Percentiles rank a stretch among this genome's conserved stretches.
phyloP scores from a whole-genome alignment of 2,888 invertebrate species.

The Eubasilissa splendida region DNA sequence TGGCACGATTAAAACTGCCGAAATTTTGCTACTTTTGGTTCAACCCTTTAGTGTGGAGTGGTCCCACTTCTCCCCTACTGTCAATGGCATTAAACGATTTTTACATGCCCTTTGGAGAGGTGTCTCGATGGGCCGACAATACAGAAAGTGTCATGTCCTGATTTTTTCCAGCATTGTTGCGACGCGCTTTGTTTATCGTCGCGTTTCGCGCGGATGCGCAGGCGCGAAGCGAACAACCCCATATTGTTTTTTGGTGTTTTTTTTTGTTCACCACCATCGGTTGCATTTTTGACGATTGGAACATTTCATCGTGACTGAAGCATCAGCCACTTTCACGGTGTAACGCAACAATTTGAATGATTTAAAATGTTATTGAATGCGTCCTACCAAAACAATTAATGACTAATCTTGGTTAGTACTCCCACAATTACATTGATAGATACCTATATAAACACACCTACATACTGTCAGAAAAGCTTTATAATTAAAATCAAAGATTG shows the following conservation, averaged over 20 bases:
- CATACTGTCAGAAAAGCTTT: no score
- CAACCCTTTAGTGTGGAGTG: slow-evolving; percentile 40
- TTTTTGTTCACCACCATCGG: slow-evolving; percentile 29
- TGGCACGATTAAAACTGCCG: no score
- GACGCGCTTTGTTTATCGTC: slow-evolving; percentile 49
- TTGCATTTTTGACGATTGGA: slow-evolving; percentile 32
- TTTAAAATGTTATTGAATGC: no score
- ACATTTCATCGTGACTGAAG: slow-evolving; percentile 18
- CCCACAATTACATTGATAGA: no score
- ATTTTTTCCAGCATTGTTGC: slow-evolving; percentile 54
- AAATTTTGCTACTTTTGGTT: slow-evolving; percentile 2
- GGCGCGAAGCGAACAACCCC: slow-evolving; percentile 31
- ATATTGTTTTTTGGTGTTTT: slow-evolving; percentile 13
- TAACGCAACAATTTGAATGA: no score
- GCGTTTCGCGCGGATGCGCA: slow-evolving; percentile 51
- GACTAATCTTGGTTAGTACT: no score
- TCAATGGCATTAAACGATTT: slow-evolving; percentile 48
- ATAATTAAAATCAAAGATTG: no score
- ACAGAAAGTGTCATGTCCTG: slow-evolving; percentile 57
- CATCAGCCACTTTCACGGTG: slow-evolving; percentile 30
- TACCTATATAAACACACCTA: no score
- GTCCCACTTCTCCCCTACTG: slow-evolving; percentile 39
- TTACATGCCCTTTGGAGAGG: slow-evolving; percentile 46
- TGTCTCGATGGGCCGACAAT: slow-evolving; percentile 55
- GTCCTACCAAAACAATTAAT: no score